Evolutionary conservation across 2,113 vertebrate species (phyloP), one percentile per base, ranked within the genome.

Genomic region (Myxocyprinus asiaticus): DNA sequence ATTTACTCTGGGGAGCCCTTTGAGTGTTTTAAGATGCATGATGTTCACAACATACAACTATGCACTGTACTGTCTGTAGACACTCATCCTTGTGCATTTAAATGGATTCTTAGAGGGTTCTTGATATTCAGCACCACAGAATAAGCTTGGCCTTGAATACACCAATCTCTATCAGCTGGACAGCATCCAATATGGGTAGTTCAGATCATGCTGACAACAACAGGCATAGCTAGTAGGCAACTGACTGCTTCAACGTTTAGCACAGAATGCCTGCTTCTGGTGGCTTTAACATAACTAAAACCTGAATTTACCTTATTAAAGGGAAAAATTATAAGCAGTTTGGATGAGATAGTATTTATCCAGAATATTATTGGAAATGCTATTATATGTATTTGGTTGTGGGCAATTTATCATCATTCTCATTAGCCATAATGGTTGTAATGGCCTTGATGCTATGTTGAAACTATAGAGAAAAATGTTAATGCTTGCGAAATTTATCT

Each of bases 181-280:
- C 10, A 7, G 14, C 44, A 74, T 74, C 58, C 71, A 74, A 58
- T 58, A 59, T 3, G 17, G 44, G 47, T 45, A 62, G 58, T 61
- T 74, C 10, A 50, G 44, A 62, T 74, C 58, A 62, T 50, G 58
- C 71, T 74, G 71, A 74, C 71, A 62, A 73, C 55, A 61, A 48
- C 56, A 47, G 71, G 6, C 11, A 4, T 5, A 2, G 6, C 11
- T 12, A 22, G 43, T 22, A 48, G 48, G 44, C 2, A 17, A 17
- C 17, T 14, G 44, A 58, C 58, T 74, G 44, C 56, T 50, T 74
- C 71, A 74, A 45, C 45, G 48, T 74, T 74, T 74, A 50, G 10
- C 44, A 33, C 44, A 59, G 51, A 43, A 56, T 56, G 55, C 68
- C 51, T 22, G 8, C 56, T 33, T 56, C 68, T 51, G 44, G 51